A percentile compares a stretch with the other conserved stretches of the same genome.
These are phyloP conservation scores for Poeciliopsis retropinna DNA, from an alignment of 2,113 vertebrate genomes.

Conservation along the genomic window DNA sequence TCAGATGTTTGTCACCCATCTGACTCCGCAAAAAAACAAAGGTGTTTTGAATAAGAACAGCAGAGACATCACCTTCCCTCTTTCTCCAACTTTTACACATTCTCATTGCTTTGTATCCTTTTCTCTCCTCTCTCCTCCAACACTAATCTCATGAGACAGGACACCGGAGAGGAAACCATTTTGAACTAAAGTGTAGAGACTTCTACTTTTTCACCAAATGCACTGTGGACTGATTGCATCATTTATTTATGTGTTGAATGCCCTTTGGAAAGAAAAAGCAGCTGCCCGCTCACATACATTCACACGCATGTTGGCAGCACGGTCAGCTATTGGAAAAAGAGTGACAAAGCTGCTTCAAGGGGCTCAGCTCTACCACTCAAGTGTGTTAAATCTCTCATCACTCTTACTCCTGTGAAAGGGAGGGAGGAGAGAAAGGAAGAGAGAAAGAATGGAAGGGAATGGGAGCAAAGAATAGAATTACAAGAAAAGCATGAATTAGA, in stretches of 20 bases:
- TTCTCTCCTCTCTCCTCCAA: slow-evolving; percentile 18
- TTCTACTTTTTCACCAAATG: slow-evolving; percentile 59
- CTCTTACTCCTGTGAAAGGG: slow-evolving; percentile 28
- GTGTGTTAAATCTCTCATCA: slow-evolving; percentile 55
- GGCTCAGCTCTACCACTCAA: slow-evolving; percentile 38
- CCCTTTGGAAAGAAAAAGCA: slow-evolving; percentile 25
- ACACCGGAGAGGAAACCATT: slow-evolving; percentile 59
- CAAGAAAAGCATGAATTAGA: slow-evolving; percentile 34
- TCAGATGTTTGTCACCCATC: slow-evolving; percentile 48
- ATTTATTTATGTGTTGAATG: slow-evolving; percentile 69
- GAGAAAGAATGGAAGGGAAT: slow-evolving; percentile 10
- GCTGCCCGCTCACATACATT: neutral
- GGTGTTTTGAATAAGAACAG: slow-evolving; percentile 40
- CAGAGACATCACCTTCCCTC: slow-evolving; percentile 37
- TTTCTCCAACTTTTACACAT: slow-evolving; percentile 30
- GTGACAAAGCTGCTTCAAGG: slow-evolving; percentile 42
- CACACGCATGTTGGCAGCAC: slow-evolving; percentile 9
- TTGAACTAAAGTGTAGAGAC: slow-evolving; percentile 57
- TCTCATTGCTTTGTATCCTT: slow-evolving; percentile 30
- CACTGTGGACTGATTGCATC: slow-evolving; percentile 65
- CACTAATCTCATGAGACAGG: slow-evolving; percentile 43
- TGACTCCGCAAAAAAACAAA: slow-evolving; percentile 37
- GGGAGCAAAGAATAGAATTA: slow-evolving; percentile 50
- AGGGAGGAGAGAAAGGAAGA: slow-evolving; percentile 6
- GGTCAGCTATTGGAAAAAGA: slow-evolving; percentile 30